Evolutionary conservation across 2,888 invertebrate genomes (phyloP), one percentile per base, ranked within the genome.

Genomic region (Callyntrura guangdongensis): DNA sequence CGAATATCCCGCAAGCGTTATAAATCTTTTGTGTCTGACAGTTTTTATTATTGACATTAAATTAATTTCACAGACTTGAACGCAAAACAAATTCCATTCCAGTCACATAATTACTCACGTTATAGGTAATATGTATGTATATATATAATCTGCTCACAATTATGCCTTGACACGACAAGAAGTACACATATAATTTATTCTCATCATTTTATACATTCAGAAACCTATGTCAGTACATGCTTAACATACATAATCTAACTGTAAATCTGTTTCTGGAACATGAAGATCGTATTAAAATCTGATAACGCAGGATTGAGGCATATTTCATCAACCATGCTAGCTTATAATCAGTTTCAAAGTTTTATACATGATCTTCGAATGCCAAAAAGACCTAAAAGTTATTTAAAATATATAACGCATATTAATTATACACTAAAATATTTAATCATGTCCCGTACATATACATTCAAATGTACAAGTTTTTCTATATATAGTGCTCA

Each of bases 31-130:
- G 25, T 87, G 90, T 91, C 90, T 77, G 86, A 91, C 87, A 82
- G 22, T 91, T 36, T 36, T 91, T 91, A 87, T 91, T 91, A 77
- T 86, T 91, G 49, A 87, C 83, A 83, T 82, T 91, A 87, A 91
- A 64, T 82, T 90, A 83, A 82, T 87, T 91, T 91, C 90, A 91
- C 90, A 91, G 90, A 91, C 90, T 91, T 83, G 83, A 91, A 91
- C 90, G 86, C 83, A 91, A 86, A 90, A 91, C 87, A 90, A 86
- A 69, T 67, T 59, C 17, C 89, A 90, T 91, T 91, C 90, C 90
- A 87, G 87, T 91, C 90, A 87, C 86, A 86, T 90, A 89, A 47
- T 83, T 67, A 67, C 64, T 77, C 77, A 77, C 77, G 53, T n/a
- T 77, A 77, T 53, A 53, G 49, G 53, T 77, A 53, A 53, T 77